Evolutionary conservation across 1,140 invertebrate genomes (phyloP).

Genomic region (Goniozus legneri): DNA sequence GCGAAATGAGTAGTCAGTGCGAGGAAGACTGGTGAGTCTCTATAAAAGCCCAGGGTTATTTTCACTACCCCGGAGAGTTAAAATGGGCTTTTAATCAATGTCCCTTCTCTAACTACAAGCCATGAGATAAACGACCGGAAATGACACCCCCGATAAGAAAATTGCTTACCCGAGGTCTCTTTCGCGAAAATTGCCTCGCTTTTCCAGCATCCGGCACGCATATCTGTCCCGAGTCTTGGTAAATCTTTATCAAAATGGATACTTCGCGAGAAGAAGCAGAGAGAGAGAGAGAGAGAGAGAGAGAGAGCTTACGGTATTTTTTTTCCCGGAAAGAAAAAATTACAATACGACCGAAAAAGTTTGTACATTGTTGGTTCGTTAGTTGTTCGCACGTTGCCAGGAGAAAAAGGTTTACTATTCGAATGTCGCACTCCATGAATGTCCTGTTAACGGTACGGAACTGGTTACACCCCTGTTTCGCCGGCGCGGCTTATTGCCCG

Average conservation of each 20-base stretch:
- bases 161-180: conserved; percentile 39
- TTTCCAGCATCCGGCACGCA: conserved; percentile 26
- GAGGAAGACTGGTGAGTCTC: background rate
- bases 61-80: conserved; percentile 42
- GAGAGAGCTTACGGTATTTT: too few species aligned
- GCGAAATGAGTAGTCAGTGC: conserved; percentile 24
- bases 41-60: conserved; percentile 19
- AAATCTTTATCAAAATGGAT: conserved; percentile 32
- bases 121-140: conserved; percentile 52
- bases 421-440: conserved; percentile 6
- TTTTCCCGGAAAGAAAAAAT: too few species aligned
- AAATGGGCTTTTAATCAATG: conserved; percentile 51
- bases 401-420: background rate
- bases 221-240: conserved; percentile 11
- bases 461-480: conserved; percentile 28
- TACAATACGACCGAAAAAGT: too few species aligned
- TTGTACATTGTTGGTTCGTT: too few species aligned
- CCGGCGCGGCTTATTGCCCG: conserved; percentile 26
- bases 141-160: conserved; percentile 51
- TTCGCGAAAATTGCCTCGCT: conserved; percentile 29
- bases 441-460: conserved; percentile 14
- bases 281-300: too few species aligned
- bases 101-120: conserved; percentile 42
- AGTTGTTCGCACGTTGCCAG: conserved; percentile 5
- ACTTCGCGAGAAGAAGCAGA: background rate